Conservation (phyloP, 1,140 invertebrate species). For the Oedothorax gibbosus region DNA sequence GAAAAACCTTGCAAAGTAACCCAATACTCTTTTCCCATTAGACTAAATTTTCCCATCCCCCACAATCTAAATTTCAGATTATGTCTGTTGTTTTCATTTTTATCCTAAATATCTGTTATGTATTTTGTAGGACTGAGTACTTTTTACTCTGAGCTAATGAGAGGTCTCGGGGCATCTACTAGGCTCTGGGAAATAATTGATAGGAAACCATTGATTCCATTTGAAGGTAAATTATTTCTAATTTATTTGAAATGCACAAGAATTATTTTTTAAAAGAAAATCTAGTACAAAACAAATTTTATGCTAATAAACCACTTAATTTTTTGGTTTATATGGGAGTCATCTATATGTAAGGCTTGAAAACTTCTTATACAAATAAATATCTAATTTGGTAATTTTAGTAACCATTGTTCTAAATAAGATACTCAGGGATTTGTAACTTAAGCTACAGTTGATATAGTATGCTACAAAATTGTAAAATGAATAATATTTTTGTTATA, state of each 20-base stretch:
- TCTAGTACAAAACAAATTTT: not conserved
- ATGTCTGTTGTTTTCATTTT: not conserved
- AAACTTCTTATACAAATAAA: too few species aligned
- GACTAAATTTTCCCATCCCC: not conserved
- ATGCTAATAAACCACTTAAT: too few species aligned
- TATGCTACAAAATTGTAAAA: too few species aligned
- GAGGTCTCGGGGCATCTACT: conserved; percentile 89
- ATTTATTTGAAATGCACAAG: too few species aligned
- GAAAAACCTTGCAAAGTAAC: not conserved
- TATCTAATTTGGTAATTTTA: too few species aligned
- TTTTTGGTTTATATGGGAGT: too few species aligned
- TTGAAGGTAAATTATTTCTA: conserved; percentile 70
- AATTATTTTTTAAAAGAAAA: not conserved
- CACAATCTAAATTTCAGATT: not conserved
- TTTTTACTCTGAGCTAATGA: conserved; percentile 94
- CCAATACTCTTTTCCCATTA: not conserved
- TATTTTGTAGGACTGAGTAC: conserved; percentile 77
- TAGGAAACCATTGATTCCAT: conserved; percentile 79
- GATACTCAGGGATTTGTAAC: too few species aligned
- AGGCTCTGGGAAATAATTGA: conserved; percentile 92
- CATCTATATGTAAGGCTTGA: too few species aligned
- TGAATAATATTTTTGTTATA: too few species aligned
- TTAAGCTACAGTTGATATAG: too few species aligned
- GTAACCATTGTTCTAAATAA: too few species aligned
- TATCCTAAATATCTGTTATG: not conserved